A percentile compares a stretch with the other conserved stretches of the same genome.
These are phyloP conservation scores for Sciaenops ocellatus DNA, from an alignment of 2,797 vertebrate genomes.

Conservation along the genomic window DNA sequence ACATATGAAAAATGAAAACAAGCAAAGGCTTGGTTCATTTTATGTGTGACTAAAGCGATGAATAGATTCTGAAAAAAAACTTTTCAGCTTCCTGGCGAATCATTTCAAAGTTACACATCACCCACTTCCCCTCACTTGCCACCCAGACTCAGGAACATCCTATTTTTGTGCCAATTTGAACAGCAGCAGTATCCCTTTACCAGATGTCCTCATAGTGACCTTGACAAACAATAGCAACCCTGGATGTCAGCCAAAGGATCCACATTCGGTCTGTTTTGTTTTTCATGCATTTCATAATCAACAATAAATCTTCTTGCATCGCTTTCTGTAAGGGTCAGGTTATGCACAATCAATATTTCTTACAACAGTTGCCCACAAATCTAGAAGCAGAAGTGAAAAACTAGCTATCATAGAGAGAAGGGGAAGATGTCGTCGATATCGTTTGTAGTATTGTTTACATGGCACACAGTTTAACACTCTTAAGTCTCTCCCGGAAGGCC, in stretches of 20 bases:
- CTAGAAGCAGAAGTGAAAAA: background rate
- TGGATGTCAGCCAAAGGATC: too few species aligned
- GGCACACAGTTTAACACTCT: background rate
- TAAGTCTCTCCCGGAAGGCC: background rate
- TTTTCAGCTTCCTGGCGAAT: slow-evolving; percentile 20
- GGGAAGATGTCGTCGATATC: background rate
- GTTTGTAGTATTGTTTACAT: background rate
- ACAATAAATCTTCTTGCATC: too few species aligned
- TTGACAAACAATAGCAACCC: too few species aligned
- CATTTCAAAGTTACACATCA: background rate
- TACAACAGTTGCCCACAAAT: background rate
- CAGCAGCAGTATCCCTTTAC: too few species aligned
- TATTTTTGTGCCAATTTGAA: too few species aligned
- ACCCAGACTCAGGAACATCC: background rate
- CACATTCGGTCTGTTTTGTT: too few species aligned
- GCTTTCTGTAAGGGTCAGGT: too few species aligned
- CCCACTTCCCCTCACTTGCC: background rate
- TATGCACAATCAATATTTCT: too few species aligned
- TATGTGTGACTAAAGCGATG: background rate
- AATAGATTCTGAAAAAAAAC: slow-evolving; percentile 13
- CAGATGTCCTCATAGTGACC: too few species aligned
- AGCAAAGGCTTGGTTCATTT: slow-evolving; percentile 5
- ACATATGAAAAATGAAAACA: slow-evolving; percentile 26
- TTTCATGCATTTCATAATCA: too few species aligned
- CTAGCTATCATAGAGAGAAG: background rate